Base-by-base conservation (phyloP, 2,113 vertebrate genomes). In the Garra rufa region DNA sequence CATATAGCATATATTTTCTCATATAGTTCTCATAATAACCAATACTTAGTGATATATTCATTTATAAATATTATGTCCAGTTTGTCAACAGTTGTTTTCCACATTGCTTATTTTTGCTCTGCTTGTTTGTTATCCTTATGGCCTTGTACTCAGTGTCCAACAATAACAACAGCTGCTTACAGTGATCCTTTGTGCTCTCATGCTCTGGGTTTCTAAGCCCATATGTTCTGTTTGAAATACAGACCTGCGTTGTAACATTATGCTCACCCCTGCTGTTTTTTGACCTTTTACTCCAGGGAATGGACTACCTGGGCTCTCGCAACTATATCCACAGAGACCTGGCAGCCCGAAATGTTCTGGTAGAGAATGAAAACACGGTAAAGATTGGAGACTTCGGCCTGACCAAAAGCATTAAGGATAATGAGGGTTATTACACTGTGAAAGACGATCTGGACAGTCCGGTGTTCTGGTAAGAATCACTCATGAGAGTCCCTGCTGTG, bases 351-450 rank as follows among this genome's bases (percentile, higher is more conserved):
- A 99, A 99, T 0, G 97, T 99, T 74, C 96, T 99, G 0, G 97
- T 99, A 17, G 97, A 99, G 88, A 99, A 96, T 0, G 96, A 97
- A 88, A 94, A 93, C 87, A 95, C 95, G 6, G 98, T 99, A 86
- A 99, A 99, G 93, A 99, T 99, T 0, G 98, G 97, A 55, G 98
- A 99, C 87, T 99, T 99, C 0, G 98, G 98, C 1, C 95, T 99
- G 83, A 99, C 98, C 63, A 99, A 99, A 92, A 96, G 96, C 44
- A 99, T 99, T 19, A 97, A 98, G 89, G 96, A 97, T 0, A 96
- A 97, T 0, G 96, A 99, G 88, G 97, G 97, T 6, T 99, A 99
- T 89, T 99, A 99, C 93, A 99, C 95, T 0, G 98, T 99, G 85
- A 98, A 97, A 82, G 98, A 99, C 0, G 97, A 99, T 82, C 93